Percentiles rank a stretch among this genome's conserved stretches.
phyloP scores from a whole-genome alignment of 2,797 vertebrate genomes.

The Lutjanus campechanus region DNA sequence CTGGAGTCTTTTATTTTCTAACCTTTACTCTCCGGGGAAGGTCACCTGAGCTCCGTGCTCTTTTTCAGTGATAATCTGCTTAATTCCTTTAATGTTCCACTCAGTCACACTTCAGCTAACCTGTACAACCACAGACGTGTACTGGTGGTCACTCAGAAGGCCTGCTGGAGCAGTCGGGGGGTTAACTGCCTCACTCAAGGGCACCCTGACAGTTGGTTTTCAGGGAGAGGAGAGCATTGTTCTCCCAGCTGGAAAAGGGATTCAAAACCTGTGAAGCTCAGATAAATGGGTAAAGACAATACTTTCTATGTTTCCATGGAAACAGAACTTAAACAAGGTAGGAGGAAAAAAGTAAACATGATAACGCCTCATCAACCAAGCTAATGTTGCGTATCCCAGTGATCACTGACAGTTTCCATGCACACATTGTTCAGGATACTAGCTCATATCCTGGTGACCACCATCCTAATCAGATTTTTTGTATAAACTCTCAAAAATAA shows the following conservation, averaged over 20 bases:
- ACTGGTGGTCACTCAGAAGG: slow-evolving; percentile 15
- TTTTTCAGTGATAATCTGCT: slow-evolving; percentile 43
- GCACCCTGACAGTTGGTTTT: slow-evolving; percentile 21
- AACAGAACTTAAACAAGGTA: slow-evolving; percentile 33
- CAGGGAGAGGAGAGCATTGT: slow-evolving; percentile 11
- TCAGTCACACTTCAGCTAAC: slow-evolving; percentile 37
- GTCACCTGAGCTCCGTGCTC: slow-evolving; percentile 46
- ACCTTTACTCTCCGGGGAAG: slow-evolving; percentile 72
- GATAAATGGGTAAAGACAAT: slow-evolving; percentile 35
- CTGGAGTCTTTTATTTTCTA: slow-evolving; percentile 59
- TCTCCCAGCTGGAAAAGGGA: slow-evolving; percentile 23
- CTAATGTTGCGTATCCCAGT: slow-evolving; percentile 42
- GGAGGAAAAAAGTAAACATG: slow-evolving; percentile 39
- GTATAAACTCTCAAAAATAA: too few relatives aligned
- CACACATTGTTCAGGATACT: slow-evolving; percentile 28
- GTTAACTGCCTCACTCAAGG: slow-evolving; percentile 25
- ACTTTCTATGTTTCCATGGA: slow-evolving; percentile 34
- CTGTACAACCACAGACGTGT: slow-evolving; percentile 27
- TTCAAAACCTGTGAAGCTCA: slow-evolving; percentile 33
- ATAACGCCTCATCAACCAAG: slow-evolving; percentile 49
- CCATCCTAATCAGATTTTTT: slow-evolving; percentile 16
- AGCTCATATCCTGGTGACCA: slow-evolving; percentile 20
- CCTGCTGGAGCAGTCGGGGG: not conserved
- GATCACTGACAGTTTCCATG: slow-evolving; percentile 46
- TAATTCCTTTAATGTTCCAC: slow-evolving; percentile 37